These are phyloP conservation scores for Tiliacea aurago DNA, from an alignment of 2,888 invertebrate genomes.

Conservation along the genomic window DNA sequence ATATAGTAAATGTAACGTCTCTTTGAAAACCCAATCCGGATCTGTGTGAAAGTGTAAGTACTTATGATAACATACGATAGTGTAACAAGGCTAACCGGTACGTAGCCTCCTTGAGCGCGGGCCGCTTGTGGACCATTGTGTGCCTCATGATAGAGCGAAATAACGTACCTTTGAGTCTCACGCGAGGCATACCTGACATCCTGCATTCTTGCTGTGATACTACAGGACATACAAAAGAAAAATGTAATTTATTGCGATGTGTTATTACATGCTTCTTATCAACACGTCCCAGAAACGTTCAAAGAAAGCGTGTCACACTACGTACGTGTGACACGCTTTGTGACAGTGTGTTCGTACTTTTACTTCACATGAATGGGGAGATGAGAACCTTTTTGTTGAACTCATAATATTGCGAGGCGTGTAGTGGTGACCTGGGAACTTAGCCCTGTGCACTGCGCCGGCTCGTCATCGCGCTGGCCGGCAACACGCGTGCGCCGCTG, in stretches of 20 bases:
- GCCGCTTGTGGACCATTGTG: conserved; percentile 15
- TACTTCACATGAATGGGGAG: conserved; percentile 35
- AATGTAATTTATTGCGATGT: conserved; percentile 40
- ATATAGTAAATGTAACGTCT: neutral
- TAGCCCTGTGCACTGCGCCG: conserved; percentile 30
- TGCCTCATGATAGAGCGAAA: neutral
- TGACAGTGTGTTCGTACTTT: conserved; percentile 29
- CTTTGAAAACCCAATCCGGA: neutral
- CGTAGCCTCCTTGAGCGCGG: neutral
- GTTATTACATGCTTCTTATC: conserved; percentile 35
- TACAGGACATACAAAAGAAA: neutral
- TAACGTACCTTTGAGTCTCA: conserved; percentile 7
- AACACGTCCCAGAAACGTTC: conserved; percentile 10
- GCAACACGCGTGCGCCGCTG: too few species aligned
- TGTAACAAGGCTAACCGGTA: neutral
- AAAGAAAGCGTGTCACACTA: conserved; percentile 12
- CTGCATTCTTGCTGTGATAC: neutral
- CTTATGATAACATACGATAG: neutral
- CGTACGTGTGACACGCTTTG: conserved; percentile 5
- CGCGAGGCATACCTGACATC: neutral
- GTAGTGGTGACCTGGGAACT: conserved; percentile 36
- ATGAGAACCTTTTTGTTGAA: conserved; percentile 53
- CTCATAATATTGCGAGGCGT: conserved; percentile 50
- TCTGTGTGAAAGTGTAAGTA: neutral
- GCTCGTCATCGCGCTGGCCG: conserved; percentile 22